Evolutionary conservation across 2,888 invertebrate genomes (phyloP), one percentile per base, ranked within the genome.

Genomic region (Caenorhabditis drosophilae): DNA sequence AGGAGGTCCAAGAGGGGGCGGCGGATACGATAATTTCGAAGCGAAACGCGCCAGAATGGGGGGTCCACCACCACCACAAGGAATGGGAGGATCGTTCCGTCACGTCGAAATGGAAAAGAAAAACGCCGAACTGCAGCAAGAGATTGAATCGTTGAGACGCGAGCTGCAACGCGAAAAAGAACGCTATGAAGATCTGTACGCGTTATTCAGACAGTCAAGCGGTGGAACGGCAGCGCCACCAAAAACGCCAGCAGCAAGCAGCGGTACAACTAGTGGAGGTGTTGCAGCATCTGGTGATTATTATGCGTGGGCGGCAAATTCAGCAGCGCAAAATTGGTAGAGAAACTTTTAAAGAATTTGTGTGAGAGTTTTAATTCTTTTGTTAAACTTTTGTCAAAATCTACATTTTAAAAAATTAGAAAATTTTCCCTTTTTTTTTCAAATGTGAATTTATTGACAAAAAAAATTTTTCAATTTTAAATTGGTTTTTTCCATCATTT

Each of bases 121-220:
- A 7, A 78, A 77, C 53, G 74, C 67, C 1, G 80, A 80, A 22
- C 58, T 76, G 48, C 57, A 56, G 36, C 70, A 70, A 40, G 77
- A 79, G 46, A 67, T 76, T 22, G 80, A 79, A 11, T 62, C 60
- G 22, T 57, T 80, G 48, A 70, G 72, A 46, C 59, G 77, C 2
- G 81, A 81, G 49, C 68, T 76, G 49, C 69, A 75, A 48, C 69
- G 77, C 1, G 79, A 80, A 52, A 72, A 70, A 46, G 74, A 77
- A 45, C 73, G 78, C 27, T 79, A 78, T 67, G 78, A 78, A 55
- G 77, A 79, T 40, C 60, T 79, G 20, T 76, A 75, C 50, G 76
- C 77, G 7, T 52, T 78, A 48, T 78, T 77, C 69, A 69, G 75
- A 38, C 73, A 77, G 51, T 75, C 75, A 38, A 56, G 58, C 25